Evolutionary conservation across 2,113 vertebrate genomes (phyloP), one percentile per base, ranked within the genome.

Genomic region (Gallinago undulata): DNA sequence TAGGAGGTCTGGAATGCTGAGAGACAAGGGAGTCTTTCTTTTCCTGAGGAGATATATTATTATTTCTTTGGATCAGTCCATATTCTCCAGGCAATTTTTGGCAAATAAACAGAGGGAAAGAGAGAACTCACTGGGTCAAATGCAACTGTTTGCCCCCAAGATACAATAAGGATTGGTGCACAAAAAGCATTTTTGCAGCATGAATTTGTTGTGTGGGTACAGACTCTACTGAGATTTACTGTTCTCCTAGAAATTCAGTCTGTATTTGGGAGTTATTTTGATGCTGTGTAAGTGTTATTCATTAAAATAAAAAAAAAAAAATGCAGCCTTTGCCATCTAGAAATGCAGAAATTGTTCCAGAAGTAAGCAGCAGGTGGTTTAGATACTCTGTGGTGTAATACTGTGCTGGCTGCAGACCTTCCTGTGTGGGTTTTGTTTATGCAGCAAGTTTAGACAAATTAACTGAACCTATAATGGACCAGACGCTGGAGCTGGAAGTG

Each of bases 401-500:
- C 10, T 35, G 10, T 48, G 48, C 51, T 93, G 91, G 69, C 91
- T 94, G 84, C 89, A 69, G 77, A 69, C 69, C 74, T 89, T 93
- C 62, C 84, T 94, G 81, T 91, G 87, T 37, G 91, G 91, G 81
- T 45, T 94, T 72, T 95, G 91, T 94, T 96, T 96, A 57, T 18
- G 48, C 74, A 94, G 53, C 66, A 35, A 51, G 62, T 91, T 95
- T 41, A 96, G 84, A 76, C 94, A 91, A 95, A 93, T 89, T 48
- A 84, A 23, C 21, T 69, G 84, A 84, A n/a, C 77, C 73, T 57
- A 6, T 86, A 55, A 15, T 0, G 23, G 67, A 6, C 21, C 9
- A 3, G 50, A 27, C 25, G 1, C 67, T 15, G 1, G 74, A n/a
- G 56, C 83, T 74, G 95, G 37, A 39, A 60, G 45, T 91, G 95